These are phyloP conservation scores for Cavia porcellus DNA, from an alignment of 2,113 vertebrate genomes.

Conservation along the genomic window DNA sequence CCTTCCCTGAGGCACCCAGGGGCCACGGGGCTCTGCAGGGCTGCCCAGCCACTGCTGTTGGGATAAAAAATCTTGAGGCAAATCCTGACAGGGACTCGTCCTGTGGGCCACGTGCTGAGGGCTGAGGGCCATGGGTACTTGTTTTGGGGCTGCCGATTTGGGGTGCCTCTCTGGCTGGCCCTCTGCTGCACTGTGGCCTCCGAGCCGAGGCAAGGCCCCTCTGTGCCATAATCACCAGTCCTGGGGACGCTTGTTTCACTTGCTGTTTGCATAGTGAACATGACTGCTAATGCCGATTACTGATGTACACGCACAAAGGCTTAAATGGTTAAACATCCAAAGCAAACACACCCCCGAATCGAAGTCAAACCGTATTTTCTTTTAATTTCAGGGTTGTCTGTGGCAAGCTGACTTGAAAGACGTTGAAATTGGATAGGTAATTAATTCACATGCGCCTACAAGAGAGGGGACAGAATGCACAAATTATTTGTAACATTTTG, in stretches of 20 bases:
- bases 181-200: accelerated
- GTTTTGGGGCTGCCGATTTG: not conserved
- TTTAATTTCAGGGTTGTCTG: constrained; percentile 75
- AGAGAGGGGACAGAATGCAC: constrained; percentile 61
- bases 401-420: constrained; percentile 69
- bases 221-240: not conserved
- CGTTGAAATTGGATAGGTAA: constrained; percentile 82
- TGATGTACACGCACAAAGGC: not conserved
- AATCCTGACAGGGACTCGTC: too few relatives aligned
- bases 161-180: not conserved
- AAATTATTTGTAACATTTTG: constrained; percentile 88
- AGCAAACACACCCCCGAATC: not conserved
- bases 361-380: constrained; percentile 66
- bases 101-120: not conserved
- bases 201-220: not conserved
- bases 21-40: too few relatives aligned
- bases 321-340: constrained; percentile 53
- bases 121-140: not conserved
- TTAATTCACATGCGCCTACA: constrained; percentile 84
- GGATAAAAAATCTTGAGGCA: too few relatives aligned
- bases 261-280: not conserved
- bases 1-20: too few relatives aligned
- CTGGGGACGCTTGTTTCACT: not conserved
- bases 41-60: too few relatives aligned
- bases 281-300: not conserved